A percentile compares a stretch with the other conserved stretches of the same genome.
Evolutionary conservation across 2,888 invertebrate species (phyloP).

Genomic region (Chrysopilus asiliformis): DNA sequence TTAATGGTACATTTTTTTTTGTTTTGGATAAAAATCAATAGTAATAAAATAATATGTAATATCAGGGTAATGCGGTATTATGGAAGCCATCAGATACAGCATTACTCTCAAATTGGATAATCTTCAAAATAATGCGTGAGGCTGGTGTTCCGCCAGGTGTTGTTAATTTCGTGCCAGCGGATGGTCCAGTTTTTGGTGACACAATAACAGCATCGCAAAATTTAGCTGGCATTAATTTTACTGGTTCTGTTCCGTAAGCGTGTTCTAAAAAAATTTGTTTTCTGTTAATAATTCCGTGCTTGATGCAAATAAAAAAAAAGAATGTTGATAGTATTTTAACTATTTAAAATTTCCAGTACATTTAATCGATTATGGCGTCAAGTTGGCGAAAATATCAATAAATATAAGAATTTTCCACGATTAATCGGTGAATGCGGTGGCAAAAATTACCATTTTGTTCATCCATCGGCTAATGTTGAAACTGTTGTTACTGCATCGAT

Average conservation of each 20-base stretch:
- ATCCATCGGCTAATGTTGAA: conserved; percentile 74
- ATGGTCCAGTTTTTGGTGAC: conserved; percentile 91
- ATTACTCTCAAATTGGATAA: conserved; percentile 85
- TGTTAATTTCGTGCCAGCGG: conserved; percentile 92
- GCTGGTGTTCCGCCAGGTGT: conserved; percentile 94
- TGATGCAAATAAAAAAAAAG: background rate
- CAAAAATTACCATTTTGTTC: conserved; percentile 97
- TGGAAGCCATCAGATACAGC: conserved; percentile 99
- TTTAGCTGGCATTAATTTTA: conserved; percentile 92
- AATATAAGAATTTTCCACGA: conserved; percentile 81
- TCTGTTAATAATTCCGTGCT: too few species aligned
- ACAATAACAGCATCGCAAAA: conserved; percentile 71
- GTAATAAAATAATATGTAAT: conserved; percentile 3
- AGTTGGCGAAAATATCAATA: conserved; percentile 75
- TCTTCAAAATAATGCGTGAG: conserved; percentile 85
- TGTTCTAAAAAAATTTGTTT: background rate
- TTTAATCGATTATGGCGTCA: conserved; percentile 88
- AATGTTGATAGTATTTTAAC: background rate
- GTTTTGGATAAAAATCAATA: background rate
- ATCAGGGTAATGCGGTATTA: conserved; percentile 85
- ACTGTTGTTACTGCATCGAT: conserved; percentile 75
- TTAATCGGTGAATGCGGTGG: conserved; percentile 96
- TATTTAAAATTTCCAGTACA: conserved; percentile 43
- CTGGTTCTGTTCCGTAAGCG: conserved; percentile 84
- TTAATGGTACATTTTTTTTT: conserved; percentile 47